Conservation (phyloP, 2,113 vertebrate species). For the Forbesichthys agassizii region DNA sequence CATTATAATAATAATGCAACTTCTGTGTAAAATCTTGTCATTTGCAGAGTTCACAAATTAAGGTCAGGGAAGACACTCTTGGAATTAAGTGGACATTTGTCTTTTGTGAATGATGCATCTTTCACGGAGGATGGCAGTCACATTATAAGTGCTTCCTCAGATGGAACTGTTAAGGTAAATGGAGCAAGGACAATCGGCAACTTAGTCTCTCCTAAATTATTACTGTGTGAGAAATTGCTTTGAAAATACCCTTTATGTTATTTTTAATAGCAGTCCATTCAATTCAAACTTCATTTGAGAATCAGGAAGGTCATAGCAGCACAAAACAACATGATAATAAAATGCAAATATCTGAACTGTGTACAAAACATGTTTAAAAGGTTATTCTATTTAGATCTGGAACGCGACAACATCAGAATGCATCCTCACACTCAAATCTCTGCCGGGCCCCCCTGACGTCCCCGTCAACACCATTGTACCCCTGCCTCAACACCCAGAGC, state of each 20-base stretch:
- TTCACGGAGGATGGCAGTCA: slow-evolving; percentile 92
- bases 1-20: neutral
- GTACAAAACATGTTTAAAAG: neutral
- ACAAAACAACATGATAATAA: neutral
- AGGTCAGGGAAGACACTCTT: slow-evolving; percentile 93
- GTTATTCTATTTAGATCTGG: slow-evolving; percentile 83
- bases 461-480: slow-evolving; percentile 93
- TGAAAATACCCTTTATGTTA: neutral
- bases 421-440: slow-evolving; percentile 89
- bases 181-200: neutral
- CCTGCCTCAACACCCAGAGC: slow-evolving; percentile 93
- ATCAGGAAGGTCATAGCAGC: too few species aligned
- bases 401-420: slow-evolving; percentile 92
- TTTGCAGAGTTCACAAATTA: slow-evolving; percentile 89
- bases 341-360: neutral
- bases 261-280: too few species aligned
- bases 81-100: slow-evolving; percentile 92
- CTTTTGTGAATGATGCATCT: slow-evolving; percentile 92
- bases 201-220: neutral
- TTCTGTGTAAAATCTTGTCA: slow-evolving; percentile 14
- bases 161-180: slow-evolving; percentile 94
- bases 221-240: neutral
- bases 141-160: slow-evolving; percentile 92
- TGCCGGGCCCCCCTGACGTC: slow-evolving; percentile 85
- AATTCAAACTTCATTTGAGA: too few species aligned